These are phyloP conservation scores for Helicoverpa zea DNA, from an alignment of 1,140 invertebrate genomes.

Conservation along the genomic window DNA sequence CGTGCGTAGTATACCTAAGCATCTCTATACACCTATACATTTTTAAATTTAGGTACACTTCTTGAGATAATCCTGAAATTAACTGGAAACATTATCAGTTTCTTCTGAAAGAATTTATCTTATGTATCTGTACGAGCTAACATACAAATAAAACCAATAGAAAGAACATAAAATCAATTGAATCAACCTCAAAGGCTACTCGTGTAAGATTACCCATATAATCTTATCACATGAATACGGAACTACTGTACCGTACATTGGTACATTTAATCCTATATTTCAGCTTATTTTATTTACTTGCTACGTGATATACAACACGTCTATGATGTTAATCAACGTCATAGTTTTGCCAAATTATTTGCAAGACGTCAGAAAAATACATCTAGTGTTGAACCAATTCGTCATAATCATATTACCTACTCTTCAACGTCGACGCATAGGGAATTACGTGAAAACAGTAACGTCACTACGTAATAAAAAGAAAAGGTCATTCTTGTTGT, in stretches of 20 bases:
- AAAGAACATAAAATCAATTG: too few species aligned
- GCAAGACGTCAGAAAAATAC: not conserved
- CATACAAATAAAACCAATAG: too few species aligned
- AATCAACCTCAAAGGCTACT: too few species aligned
- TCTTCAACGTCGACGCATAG: not conserved
- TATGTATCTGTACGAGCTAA: too few species aligned
- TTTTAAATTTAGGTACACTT: not conserved
- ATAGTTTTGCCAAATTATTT: not conserved
- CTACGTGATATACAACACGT: not conserved
- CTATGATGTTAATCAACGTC: not conserved
- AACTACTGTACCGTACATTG: not conserved
- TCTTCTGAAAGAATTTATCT: too few species aligned
- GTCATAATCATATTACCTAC: not conserved
- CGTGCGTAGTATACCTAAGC: not conserved
- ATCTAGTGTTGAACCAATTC: not conserved
- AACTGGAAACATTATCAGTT: too few species aligned
- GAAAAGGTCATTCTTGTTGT: too few species aligned
- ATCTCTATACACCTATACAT: not conserved
- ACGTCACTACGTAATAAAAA: not conserved
- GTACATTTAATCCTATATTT: not conserved
- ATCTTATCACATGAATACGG: not conserved
- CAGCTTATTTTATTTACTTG: not conserved
- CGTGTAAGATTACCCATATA: not conserved
- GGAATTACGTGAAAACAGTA: not conserved
- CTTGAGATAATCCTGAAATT: too few species aligned